Base-by-base conservation (phyloP, 2,888 invertebrate genomes). In the Limnephilus marmoratus region DNA sequence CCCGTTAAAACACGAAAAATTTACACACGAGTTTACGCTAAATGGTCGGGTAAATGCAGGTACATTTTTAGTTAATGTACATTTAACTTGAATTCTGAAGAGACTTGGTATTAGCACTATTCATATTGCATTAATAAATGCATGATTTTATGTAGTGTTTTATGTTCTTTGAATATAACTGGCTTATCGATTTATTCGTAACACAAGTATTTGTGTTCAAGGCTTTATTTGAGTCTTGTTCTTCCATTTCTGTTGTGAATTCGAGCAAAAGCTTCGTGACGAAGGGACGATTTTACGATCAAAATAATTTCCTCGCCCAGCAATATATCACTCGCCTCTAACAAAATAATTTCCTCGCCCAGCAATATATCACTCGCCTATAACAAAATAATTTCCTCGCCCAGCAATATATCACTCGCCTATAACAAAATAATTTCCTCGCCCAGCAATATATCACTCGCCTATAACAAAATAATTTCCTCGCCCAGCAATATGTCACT, bases 331-430 rank as follows among this genome's bases (percentile, higher is more conserved):
- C 85, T 68, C 7, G 41, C 85, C 24, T 37, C 41, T 37, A 85
- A 37, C 41, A 41, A 85, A n/a, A n/a, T n/a, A n/a, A n/a, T n/a
- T n/a, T n/a, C n/a, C 68, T 85, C 31, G 85, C 85, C 41, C 37
- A 24, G 34, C 18, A 85, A 85, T 85, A 41, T 85, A 37, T 37
- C 18, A 85, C 85, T 68, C 7, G 41, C 85, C 24, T 37, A 85
- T 37, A 85, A 37, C 41, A 41, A 85, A n/a, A n/a, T n/a, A n/a
- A n/a, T n/a, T n/a, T n/a, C n/a, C 68, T 85, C 31, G 85, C 85
- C 41, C 37, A 24, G 34, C 18, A 85, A 85, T 85, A 41, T 85
- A 37, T 37, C 18, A 85, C 85, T 68, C 7, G 41, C 85, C 24
- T 37, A 85, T 37, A 85, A 37, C 41, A 41, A 85, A n/a, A n/a